Evolutionary conservation across 2,113 vertebrate genomes (phyloP), one percentile per base, ranked within the genome.

Genomic region (Nibea albiflora): DNA sequence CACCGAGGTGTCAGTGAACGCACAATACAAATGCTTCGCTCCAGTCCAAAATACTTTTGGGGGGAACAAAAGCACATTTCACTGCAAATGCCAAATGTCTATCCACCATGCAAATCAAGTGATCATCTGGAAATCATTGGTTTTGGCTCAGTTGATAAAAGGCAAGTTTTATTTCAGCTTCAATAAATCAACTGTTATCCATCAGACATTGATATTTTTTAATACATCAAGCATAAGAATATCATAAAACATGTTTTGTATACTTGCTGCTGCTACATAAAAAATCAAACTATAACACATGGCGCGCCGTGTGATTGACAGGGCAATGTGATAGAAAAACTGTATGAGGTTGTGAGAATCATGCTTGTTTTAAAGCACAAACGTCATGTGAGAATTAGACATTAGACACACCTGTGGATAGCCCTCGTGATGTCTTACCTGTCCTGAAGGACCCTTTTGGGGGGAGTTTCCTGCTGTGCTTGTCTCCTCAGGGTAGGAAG

Each of bases 371-470:
- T 39, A 70, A 80, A 87, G 71, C 50, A 58, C 11, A 61, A 84
- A 57, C 69, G 70, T 69, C 60, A 62, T 7, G 6, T 67, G 60
- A 75, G 49, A 80, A 19, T 9, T 5, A 44, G 47, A 88, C 70
- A 39, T 39, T 39, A 84, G 76, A 26, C 72, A 75, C 84, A 87
- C 80, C 82, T 88, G 63, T 62, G 82, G 83, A 84, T 79, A 86
- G 71, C 70, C 80, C 22, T 8, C 28, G 22, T 67, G 58, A 78
- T 74, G 50, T 20, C 93, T 90, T 94, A 95, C 95, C 94, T 95
- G 93, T 87, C 77, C 85, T 81, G 68, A 86, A 88, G 81, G 84
- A 85, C 83, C 81, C 76, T 91, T 91, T 64, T 15, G 62, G 86
- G 75, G 65, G 83, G 73, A 49, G 80, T 85, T 76, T 86, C 53